These are phyloP conservation scores for Pluvianellus socialis DNA, from an alignment of 2,113 vertebrate species.

Conservation along the genomic window DNA sequence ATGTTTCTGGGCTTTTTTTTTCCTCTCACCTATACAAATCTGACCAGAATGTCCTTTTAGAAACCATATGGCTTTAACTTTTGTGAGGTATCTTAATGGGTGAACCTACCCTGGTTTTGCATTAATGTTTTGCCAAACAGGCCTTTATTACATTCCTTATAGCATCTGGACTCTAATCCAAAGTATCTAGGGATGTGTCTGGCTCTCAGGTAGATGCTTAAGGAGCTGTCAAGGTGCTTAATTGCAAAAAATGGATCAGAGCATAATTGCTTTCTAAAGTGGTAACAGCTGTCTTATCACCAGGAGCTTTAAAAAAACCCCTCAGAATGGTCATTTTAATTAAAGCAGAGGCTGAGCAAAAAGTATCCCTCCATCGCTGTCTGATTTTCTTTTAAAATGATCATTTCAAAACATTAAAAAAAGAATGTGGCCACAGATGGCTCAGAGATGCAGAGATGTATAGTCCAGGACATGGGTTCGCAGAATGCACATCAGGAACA, in stretches of 20 bases:
- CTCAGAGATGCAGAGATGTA: background rate
- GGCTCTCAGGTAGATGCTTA: background rate
- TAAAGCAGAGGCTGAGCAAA: background rate
- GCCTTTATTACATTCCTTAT: background rate
- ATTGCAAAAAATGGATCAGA: background rate
- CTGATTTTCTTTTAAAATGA: background rate
- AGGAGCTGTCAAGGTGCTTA: background rate
- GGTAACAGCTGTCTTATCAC: background rate
- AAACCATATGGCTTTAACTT: background rate
- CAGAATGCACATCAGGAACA: background rate
- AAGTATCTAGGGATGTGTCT: background rate
- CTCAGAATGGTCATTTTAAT: background rate
- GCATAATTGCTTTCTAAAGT: background rate
- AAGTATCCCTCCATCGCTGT: background rate
- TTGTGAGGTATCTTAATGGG: background rate
- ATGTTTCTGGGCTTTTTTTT: background rate
- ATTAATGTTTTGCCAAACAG: background rate
- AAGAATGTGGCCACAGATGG: background rate
- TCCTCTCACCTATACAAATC: background rate
- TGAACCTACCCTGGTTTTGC: fast-evolving
- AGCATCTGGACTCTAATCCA: background rate
- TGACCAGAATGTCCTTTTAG: background rate
- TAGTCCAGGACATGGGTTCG: fast-evolving
- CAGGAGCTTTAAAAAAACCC: background rate
- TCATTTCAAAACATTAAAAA: background rate